Evolutionary conservation across 2,888 invertebrate species (phyloP).

Genomic region (Epinotia demarniana): DNA sequence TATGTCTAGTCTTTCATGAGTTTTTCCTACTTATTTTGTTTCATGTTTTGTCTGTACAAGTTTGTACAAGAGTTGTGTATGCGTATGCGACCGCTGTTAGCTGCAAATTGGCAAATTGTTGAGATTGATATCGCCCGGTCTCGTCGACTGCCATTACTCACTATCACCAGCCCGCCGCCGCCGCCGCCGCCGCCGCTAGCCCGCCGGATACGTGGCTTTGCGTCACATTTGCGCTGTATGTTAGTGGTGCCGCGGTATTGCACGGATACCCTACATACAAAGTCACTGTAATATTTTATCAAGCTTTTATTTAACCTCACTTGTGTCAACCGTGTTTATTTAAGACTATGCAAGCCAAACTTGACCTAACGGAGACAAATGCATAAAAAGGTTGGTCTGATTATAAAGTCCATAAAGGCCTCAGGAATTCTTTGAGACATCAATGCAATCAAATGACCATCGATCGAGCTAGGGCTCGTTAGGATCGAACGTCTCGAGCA

Average conservation of each 20-base stretch:
- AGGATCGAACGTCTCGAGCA: neutral
- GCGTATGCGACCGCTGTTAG: conserved; percentile 4
- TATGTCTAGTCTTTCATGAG: no score
- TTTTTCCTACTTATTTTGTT: neutral
- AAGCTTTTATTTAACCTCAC: neutral
- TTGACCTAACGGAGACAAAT: neutral
- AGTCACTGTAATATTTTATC: neutral
- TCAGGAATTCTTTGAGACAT: no score
- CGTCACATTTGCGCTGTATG: neutral
- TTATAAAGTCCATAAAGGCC: no score
- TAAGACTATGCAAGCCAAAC: neutral
- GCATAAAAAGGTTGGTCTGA: neutral
- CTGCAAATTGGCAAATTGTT: conserved; percentile 39
- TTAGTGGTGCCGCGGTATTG: neutral
- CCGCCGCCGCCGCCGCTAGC: neutral
- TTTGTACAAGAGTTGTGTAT: neutral
- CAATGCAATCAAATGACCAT: no score
- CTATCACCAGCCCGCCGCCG: conserved; percentile 27
- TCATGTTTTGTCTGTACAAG: neutral
- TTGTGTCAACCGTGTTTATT: neutral
- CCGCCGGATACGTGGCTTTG: conserved; percentile 5
- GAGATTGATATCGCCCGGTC: conserved; percentile 41
- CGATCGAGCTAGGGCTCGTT: no score
- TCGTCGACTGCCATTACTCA: conserved; percentile 36
- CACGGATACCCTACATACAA: neutral